Base-by-base conservation (phyloP, 2,888 invertebrate genomes). In the Ochropacha duplaris region DNA sequence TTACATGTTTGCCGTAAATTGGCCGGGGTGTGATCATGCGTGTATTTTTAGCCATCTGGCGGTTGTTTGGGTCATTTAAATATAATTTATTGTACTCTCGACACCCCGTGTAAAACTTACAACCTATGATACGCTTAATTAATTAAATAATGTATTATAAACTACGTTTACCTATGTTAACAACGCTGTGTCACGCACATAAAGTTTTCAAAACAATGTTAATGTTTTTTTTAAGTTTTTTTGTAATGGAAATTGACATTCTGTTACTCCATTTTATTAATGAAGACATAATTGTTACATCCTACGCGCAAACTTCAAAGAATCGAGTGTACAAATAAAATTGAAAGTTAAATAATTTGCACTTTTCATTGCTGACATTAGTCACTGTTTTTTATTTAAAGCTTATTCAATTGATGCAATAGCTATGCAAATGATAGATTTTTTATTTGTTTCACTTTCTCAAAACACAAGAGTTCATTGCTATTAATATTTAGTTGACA, bases 1-100 rank as follows among this genome's bases (percentile, higher is more conserved):
- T 76, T 75, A 77, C 77, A 83, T 86, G 55, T 22, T 54, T 61
- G 65, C 60, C 59, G 2, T 24, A 14, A 16, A 28, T 44, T 44
- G 8, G 44, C 16, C 9, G 28, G 26, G 26, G 50, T 51, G 50
- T 51, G 28, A 28, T 51, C 50, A 51, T 28, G 50, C 11, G 50
- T 26, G 28, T 51, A 51, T 51, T 51, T 28, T 28, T 51, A 28
- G 50, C 24, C 36, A 5, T 36, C n/a, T 36, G n/a, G 14, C 16
- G 44, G 44, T 16, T 8, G 50, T 51, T 5, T 14, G 0, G 34
- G 34, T 14, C 34, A 34, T 31, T 12, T 36, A 9, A 6, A n/a
- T 36, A n/a, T n/a, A 3, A 36, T 36, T 36, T 36, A n/a, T 36
- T 36, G 36, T 36, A 4, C 36, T n/a, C n/a, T n/a, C 36, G n/a